These are phyloP conservation scores for Operophtera brumata DNA, from an alignment of 2,888 invertebrate species.

Conservation along the genomic window DNA sequence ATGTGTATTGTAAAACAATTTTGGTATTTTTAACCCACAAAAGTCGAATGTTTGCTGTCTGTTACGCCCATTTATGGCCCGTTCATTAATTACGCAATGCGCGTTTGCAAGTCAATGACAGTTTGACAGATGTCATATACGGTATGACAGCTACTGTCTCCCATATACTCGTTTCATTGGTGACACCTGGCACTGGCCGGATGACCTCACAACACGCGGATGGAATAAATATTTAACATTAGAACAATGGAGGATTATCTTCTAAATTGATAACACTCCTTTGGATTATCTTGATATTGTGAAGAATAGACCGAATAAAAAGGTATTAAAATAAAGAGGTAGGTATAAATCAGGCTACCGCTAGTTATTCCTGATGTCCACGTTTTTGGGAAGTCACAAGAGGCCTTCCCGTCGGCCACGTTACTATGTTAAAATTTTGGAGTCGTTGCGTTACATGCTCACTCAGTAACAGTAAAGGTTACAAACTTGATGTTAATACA, in stretches of 20 bases:
- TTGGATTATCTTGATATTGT: neutral
- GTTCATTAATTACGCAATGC: slow-evolving; percentile 28
- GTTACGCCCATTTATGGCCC: too few relatives aligned
- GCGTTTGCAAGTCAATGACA: slow-evolving; percentile 49
- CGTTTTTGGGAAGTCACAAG: too few relatives aligned
- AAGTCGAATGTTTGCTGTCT: too few relatives aligned
- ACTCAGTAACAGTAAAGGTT: too few relatives aligned
- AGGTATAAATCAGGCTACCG: too few relatives aligned
- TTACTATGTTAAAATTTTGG: too few relatives aligned
- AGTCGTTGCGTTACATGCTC: too few relatives aligned
- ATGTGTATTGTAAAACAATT: slow-evolving; percentile 8
- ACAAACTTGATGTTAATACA: too few relatives aligned
- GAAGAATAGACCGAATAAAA: too few relatives aligned
- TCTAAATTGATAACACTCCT: neutral
- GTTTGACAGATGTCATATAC: slow-evolving; percentile 63
- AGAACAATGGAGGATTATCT: slow-evolving; percentile 5
- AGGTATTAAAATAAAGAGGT: too few relatives aligned
- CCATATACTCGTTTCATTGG: slow-evolving; percentile 12
- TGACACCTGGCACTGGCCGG: slow-evolving; percentile 19
- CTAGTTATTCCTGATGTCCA: too few relatives aligned
- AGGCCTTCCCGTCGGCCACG: too few relatives aligned
- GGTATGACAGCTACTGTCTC: slow-evolving; percentile 50
- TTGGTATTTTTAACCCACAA: neutral
- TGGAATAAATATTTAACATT: slow-evolving; percentile 19
- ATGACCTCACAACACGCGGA: slow-evolving; percentile 21